These are phyloP conservation scores for Taxidea taxus DNA, from an alignment of 2,113 vertebrate genomes.

Conservation along the genomic window DNA sequence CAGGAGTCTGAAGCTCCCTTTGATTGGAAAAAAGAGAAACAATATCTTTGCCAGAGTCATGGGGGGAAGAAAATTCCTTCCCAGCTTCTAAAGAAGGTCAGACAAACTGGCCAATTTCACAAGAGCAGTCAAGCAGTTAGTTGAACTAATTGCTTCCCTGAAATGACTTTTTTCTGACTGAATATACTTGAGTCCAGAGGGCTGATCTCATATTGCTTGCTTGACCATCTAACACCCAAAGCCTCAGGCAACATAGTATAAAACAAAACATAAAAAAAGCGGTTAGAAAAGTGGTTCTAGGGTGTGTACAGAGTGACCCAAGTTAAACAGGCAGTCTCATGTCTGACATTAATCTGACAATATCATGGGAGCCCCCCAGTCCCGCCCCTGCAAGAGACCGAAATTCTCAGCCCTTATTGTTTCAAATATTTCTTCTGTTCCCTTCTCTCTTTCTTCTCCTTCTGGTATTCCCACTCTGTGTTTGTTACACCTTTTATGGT, in stretches of 20 bases:
- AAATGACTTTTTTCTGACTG: constrained; percentile 39
- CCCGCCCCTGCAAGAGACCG: not conserved
- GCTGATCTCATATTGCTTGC: constrained; percentile 25
- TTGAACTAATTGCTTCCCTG: constrained; percentile 69
- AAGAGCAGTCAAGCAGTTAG: constrained; percentile 56
- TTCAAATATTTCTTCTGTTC: not conserved
- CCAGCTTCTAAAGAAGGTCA: constrained; percentile 36
- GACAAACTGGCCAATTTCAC: constrained; percentile 47
- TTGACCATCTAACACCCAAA: constrained; percentile 1
- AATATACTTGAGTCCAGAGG: constrained; percentile 31
- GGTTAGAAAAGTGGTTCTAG: not conserved
- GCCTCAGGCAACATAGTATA: not conserved
- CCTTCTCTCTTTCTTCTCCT: not conserved
- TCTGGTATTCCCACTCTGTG: not conserved
- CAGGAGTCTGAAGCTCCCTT: not conserved
- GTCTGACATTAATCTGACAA: not conserved
- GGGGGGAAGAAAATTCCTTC: constrained; percentile 11
- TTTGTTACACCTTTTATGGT: not conserved
- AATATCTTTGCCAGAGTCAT: not conserved
- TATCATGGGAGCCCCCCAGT: not conserved
- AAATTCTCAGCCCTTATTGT: not conserved
- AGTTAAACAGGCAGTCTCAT: not conserved
- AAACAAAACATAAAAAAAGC: constrained; percentile 23
- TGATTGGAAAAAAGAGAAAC: constrained; percentile 21
- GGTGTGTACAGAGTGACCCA: not conserved